Percentiles rank a stretch among this genome's conserved stretches.
These are phyloP conservation scores for Halcyon malimbica DNA, from an alignment of 2,113 vertebrate genomes.

Conservation along the genomic window DNA sequence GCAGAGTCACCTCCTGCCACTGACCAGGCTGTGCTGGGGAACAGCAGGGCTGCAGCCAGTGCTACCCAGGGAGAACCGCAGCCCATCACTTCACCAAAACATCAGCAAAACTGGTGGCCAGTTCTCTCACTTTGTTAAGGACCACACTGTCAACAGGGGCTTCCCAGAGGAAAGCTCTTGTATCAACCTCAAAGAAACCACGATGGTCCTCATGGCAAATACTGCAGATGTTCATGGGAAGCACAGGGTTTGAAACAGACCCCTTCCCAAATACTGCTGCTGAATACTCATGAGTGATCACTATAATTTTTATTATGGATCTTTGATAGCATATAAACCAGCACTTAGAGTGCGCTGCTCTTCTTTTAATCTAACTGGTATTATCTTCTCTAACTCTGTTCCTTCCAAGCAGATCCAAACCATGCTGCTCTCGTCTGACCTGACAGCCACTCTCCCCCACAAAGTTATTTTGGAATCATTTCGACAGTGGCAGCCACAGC, in stretches of 20 bases:
- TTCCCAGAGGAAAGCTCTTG: not conserved
- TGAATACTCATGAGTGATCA: not conserved
- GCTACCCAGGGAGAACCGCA: not conserved
- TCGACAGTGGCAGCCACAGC: not conserved
- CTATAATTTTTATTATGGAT: not conserved
- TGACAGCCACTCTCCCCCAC: not conserved
- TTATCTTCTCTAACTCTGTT: not conserved
- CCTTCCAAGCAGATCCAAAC: not conserved
- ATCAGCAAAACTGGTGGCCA: not conserved
- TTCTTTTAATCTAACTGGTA: not conserved
- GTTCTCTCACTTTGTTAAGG: not conserved
- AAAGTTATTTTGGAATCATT: conserved; percentile 21
- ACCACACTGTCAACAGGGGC: rapidly evolving
- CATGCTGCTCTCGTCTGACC: not conserved
- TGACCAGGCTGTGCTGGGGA: not conserved
- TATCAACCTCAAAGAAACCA: not conserved
- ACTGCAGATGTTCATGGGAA: not conserved
- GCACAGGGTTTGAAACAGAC: not conserved
- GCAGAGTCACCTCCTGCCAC: not conserved
- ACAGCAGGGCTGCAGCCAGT: not conserved
- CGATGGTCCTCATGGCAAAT: rapidly evolving
- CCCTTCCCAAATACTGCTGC: not conserved
- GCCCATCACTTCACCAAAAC: not conserved
- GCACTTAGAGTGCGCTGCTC: not conserved
- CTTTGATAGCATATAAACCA: not conserved